Conservation (phyloP, 2,797 vertebrate species). For the Sebastes miniatus region DNA sequence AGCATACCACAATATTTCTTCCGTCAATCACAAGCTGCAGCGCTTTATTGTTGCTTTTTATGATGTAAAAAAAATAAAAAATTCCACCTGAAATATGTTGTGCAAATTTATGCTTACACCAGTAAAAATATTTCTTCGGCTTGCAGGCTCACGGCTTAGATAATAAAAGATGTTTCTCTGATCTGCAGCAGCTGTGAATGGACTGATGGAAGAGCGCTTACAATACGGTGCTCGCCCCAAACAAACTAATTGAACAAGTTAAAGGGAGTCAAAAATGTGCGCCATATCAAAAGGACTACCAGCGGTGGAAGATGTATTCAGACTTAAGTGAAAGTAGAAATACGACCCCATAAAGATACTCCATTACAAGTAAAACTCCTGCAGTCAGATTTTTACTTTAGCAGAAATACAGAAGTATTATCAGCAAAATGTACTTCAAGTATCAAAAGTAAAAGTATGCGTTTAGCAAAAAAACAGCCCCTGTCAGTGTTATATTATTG, state of each 20-base stretch:
- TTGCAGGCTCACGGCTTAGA: conserved; percentile 10
- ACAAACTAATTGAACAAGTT: conserved; percentile 1
- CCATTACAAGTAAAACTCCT: background rate
- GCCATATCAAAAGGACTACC: background rate
- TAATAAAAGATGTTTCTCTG: conserved; percentile 39
- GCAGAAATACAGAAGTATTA: background rate
- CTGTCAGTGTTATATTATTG: background rate
- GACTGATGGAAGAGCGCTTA: conserved; percentile 8
- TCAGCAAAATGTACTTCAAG: background rate
- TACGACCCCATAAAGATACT: background rate
- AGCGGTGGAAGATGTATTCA: background rate
- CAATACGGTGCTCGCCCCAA: conserved; percentile 13
- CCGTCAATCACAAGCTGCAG: background rate
- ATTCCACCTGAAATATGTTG: conserved; percentile 7
- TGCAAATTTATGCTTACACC: conserved; percentile 10
- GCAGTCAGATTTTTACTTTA: background rate
- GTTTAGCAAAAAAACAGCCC: background rate
- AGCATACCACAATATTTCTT: background rate
- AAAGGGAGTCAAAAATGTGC: background rate
- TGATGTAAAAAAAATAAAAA: background rate
- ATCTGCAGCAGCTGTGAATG: conserved; percentile 47
- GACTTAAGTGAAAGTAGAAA: background rate
- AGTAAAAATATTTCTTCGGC: conserved; percentile 17
- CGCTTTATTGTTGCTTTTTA: conserved; percentile 8
- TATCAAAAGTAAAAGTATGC: background rate